Percentiles rank a stretch among this genome's conserved stretches.
Conservation (phyloP, 2,113 vertebrate genomes). For the Lepus europaeus region DNA sequence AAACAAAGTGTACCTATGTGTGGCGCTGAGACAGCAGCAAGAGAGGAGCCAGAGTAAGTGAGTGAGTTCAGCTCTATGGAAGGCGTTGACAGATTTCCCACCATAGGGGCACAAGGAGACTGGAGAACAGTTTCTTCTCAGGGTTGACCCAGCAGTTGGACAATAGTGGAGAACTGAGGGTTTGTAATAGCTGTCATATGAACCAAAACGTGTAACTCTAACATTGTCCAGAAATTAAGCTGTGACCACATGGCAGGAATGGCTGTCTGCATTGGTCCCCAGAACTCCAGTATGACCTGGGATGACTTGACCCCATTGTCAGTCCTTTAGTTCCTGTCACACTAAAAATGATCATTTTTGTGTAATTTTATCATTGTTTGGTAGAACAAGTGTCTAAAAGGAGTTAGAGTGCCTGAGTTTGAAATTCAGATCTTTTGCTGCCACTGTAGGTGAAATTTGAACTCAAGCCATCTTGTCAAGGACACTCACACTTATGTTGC, state of each 20-base stretch:
- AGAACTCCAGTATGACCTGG: neutral
- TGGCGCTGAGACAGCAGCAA: neutral
- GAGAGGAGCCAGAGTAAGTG: neutral
- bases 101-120: neutral
- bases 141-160: neutral
- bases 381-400: neutral
- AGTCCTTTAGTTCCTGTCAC: neutral
- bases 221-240: neutral
- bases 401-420: neutral
- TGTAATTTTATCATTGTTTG: neutral
- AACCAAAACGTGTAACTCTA: neutral
- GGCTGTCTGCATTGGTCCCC: neutral
- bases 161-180: neutral
- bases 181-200: neutral
- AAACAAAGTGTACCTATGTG: neutral
- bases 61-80: neutral
- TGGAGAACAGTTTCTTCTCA: constrained; percentile 40
- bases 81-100: neutral
- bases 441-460: neutral
- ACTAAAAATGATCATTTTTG: neutral
- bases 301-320: neutral
- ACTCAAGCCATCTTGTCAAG: neutral
- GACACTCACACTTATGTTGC: neutral
- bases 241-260: neutral
- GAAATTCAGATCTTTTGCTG: neutral